phyloP scores from a whole-genome alignment of 2,888 invertebrate genomes.

The Cheilosia grossa region DNA sequence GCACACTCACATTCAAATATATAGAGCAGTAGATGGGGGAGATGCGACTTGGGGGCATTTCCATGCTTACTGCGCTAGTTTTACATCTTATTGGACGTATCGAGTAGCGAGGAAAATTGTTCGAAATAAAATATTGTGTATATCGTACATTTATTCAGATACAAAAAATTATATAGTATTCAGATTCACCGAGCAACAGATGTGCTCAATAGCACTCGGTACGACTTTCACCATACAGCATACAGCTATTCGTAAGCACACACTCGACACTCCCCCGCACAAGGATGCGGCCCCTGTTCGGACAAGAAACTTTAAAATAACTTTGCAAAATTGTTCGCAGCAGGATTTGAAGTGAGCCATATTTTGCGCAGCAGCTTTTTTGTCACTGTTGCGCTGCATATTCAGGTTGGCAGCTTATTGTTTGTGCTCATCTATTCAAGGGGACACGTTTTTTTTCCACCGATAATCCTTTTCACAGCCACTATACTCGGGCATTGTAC shows the following conservation, averaged over 20 bases:
- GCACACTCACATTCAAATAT: too few relatives aligned
- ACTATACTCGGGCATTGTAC: constrained; percentile 3
- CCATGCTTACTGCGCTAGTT: too few relatives aligned
- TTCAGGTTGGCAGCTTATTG: constrained; percentile 15
- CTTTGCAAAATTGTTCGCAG: constrained; percentile 50
- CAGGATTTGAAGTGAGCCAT: constrained; percentile 55
- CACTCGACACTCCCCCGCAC: neutral
- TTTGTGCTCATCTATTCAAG: constrained; percentile 25
- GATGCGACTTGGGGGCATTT: too few relatives aligned
- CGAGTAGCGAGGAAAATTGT: neutral
- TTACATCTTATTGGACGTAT: too few relatives aligned
- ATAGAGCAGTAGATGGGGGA: too few relatives aligned
- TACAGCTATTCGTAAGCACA: neutral
- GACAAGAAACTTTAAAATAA: constrained; percentile 63
- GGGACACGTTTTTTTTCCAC: neutral
- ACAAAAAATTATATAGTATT: constrained; percentile 9
- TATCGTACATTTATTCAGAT: constrained; percentile 12
- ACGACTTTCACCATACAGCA: neutral
- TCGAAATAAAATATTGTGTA: constrained; percentile 7
- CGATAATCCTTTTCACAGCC: neutral
- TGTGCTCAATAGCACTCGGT: constrained; percentile 43
- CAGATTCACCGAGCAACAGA: constrained; percentile 47
- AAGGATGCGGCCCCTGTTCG: constrained; percentile 41
- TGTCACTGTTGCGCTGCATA: neutral
- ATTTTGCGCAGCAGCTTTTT: constrained; percentile 40